Base-by-base conservation (phyloP, 2,888 invertebrate species). In the Girardia tigrina region DNA sequence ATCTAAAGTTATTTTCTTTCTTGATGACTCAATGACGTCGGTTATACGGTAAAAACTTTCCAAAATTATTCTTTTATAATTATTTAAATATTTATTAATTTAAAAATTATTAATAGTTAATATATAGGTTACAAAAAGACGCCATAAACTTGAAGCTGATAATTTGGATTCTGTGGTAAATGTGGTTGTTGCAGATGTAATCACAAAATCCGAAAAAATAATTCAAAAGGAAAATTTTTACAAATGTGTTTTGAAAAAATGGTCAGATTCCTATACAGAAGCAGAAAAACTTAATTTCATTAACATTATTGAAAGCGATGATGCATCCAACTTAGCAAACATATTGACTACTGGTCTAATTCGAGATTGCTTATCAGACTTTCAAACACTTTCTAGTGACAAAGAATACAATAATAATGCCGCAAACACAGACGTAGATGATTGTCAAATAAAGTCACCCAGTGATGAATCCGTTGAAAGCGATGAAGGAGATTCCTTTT, bases 361-460 rank as follows among this genome's bases (percentile, higher is more conserved):
- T 56, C 56, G 56, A 56, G 56, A 56, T 56, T 56, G 56, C n/a
- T 12, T 56, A 12, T 56, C 56, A 56, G 56, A 56, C 6, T 56
- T 56, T n/a, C 20, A 56, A 12, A 56, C 23, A 2, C 23, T n/a
- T 4, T 20, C 23, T 2, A 56, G 4, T 12, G 6, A n/a, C 23
- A 56, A 56, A 20, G n/a, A 12, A 12, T n/a, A 56, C 4, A 56
- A 56, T n/a, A 56, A 56, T 56, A 56, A n/a, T 56, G 56, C 56
- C 4, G n/a, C 23, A 20, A 56, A n/a, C n/a, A 56, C n/a, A 56
- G 56, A 56, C 23, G n/a, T 56, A n/a, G 56, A 56, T n/a, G 56
- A 56, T 16, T 20, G 2, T 56, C 4, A 56, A 56, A 36, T 16
- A 12, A 6, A 4, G 23, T 4, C 8, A 2, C 2, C 56, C n/a